A percentile compares a stretch with the other conserved stretches of the same genome.
Conservation (phyloP, 92 coral and sea anemone genomes). For the Siderastrea siderea region DNA sequence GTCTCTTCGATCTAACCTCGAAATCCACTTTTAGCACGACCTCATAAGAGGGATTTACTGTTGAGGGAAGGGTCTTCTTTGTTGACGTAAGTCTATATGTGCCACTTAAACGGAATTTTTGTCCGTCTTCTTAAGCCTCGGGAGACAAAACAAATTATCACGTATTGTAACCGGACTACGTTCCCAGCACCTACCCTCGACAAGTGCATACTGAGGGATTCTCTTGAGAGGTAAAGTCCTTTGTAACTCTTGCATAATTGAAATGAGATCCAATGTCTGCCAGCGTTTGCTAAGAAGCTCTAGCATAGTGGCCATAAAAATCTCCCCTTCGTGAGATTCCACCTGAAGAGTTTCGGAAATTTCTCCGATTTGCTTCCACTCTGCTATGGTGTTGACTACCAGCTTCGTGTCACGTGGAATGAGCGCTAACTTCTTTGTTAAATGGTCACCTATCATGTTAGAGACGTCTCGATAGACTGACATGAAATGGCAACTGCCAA, state of each 20-base stretch:
- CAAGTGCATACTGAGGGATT: neutral
- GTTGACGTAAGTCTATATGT: neutral
- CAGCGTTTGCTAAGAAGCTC: constrained; percentile 6
- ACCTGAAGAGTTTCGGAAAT: neutral
- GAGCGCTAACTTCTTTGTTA: neutral
- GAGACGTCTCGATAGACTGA: neutral
- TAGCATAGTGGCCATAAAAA: neutral
- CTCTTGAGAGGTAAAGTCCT: neutral
- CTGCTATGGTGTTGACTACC: neutral
- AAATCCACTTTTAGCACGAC: too few species aligned
- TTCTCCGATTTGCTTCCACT: neutral
- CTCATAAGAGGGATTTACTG: too few species aligned
- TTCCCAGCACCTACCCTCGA: neutral
- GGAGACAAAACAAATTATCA: neutral
- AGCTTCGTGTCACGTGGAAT: neutral
- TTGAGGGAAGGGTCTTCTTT: too few species aligned
- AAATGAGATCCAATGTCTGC: neutral
- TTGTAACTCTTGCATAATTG: constrained; percentile 1
- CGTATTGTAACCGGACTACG: neutral
- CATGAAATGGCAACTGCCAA: neutral
- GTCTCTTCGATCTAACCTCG: too few species aligned
- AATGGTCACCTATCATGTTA: neutral
- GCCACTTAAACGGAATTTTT: neutral
- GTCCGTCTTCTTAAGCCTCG: neutral
- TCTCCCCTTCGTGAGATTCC: neutral